Percentiles rank a stretch among this genome's conserved stretches.
These are phyloP conservation scores for Tursiops truncatus DNA, from an alignment of 2,113 vertebrate genomes.

Conservation along the genomic window DNA sequence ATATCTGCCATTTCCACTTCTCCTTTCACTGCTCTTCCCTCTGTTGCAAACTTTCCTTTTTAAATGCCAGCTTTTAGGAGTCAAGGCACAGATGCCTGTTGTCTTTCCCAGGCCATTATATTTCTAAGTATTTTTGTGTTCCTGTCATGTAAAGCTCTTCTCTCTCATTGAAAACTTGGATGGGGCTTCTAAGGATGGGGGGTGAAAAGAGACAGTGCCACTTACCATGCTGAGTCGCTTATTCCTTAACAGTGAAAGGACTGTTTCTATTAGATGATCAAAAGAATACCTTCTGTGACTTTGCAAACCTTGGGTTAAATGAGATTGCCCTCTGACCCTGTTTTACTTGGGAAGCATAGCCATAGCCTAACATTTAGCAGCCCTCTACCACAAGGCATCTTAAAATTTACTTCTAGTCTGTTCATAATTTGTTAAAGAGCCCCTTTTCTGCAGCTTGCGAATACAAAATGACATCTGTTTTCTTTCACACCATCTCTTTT, in stretches of 20 bases:
- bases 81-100: not conserved
- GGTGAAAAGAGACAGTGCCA: not conserved
- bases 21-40: not conserved
- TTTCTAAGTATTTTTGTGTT: not conserved
- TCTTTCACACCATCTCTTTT: not conserved
- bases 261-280: not conserved
- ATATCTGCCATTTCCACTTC: not conserved
- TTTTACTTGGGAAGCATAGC: not conserved
- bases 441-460: not conserved
- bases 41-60: not conserved
- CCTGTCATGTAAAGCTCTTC: not conserved
- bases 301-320: not conserved
- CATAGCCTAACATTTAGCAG: not conserved
- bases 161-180: not conserved
- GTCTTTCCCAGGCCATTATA: not conserved
- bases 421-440: slow-evolving; percentile 7
- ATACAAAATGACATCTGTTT: slow-evolving; percentile 41
- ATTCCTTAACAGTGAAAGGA: not conserved
- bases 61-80: not conserved
- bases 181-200: not conserved
- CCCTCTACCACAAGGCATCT: not conserved
- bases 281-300: not conserved
- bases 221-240: not conserved
- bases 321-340: not conserved
- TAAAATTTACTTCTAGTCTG: not conserved